Percentiles rank a stretch among this genome's conserved stretches.
phyloP scores from a whole-genome alignment of 2,113 vertebrate species.

The Hippoglossus stenolepis region DNA sequence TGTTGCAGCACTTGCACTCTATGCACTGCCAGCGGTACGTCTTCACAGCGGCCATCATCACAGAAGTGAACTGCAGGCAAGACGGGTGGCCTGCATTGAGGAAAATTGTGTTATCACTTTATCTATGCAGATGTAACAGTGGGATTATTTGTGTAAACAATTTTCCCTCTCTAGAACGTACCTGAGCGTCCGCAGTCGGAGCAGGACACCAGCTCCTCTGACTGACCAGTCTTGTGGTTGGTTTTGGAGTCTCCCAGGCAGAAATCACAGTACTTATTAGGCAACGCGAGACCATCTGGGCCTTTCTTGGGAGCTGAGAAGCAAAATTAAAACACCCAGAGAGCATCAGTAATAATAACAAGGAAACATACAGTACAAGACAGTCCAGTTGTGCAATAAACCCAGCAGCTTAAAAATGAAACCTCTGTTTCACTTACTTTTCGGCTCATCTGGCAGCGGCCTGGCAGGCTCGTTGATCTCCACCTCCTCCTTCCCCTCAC shows the following conservation, averaged over 20 bases:
- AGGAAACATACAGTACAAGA: background rate
- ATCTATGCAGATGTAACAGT: background rate
- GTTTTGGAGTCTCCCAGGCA: constrained; percentile 95
- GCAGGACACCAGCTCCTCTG: constrained; percentile 95
- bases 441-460: constrained; percentile 88
- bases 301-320: constrained; percentile 90
- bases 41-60: constrained; percentile 98
- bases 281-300: constrained; percentile 91
- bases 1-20: constrained; percentile 98
- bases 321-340: constrained; percentile 1
- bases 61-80: constrained; percentile 95
- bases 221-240: constrained; percentile 96
- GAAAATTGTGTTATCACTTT: background rate
- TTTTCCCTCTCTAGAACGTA: constrained; percentile 46
- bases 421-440: constrained; percentile 82
- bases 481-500: constrained; percentile 91
- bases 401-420: background rate
- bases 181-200: constrained; percentile 97
- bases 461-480: constrained; percentile 86
- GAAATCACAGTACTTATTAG: constrained; percentile 98
- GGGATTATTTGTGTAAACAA: no score
- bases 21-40: constrained; percentile 99
- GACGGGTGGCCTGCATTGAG: constrained; percentile 88
- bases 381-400: background rate
- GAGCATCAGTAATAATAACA: background rate